phyloP scores from a whole-genome alignment of 2,113 vertebrate species.

The Coturnix japonica region DNA sequence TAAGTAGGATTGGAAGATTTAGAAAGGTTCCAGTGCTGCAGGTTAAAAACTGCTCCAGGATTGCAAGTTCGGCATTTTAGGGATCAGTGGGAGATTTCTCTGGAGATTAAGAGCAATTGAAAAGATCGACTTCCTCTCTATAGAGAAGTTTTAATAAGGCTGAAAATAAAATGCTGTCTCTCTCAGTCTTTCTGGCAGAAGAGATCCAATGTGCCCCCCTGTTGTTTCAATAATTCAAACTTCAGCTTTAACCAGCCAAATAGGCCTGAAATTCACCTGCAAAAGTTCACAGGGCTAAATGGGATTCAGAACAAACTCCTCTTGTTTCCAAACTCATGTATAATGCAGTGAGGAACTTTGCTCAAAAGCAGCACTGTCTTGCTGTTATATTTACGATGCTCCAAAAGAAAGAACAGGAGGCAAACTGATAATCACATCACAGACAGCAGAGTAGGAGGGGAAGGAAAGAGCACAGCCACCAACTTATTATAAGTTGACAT shows the following conservation, averaged over 20 bases:
- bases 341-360: conserved; percentile 63
- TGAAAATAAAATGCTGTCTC: conserved; percentile 63
- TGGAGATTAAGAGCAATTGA: conserved; percentile 68
- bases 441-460: neutral
- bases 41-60: conserved; percentile 58
- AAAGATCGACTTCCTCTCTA: conserved; percentile 67
- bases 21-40: conserved; percentile 18
- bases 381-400: neutral
- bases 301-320: conserved; percentile 46
- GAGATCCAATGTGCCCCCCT: conserved; percentile 12
- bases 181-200: conserved; percentile 16
- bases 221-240: conserved; percentile 68
- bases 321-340: conserved; percentile 62
- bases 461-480: neutral
- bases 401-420: conserved; percentile 6
- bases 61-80: conserved; percentile 64
- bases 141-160: conserved; percentile 71
- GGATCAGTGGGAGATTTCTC: conserved; percentile 71
- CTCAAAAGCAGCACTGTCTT: neutral
- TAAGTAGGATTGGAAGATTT: conserved; percentile 24
- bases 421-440: neutral
- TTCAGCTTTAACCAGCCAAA: conserved; percentile 55
- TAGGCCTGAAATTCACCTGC: conserved; percentile 63
- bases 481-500: neutral
- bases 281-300: conserved; percentile 57